Evolutionary conservation across 2,888 invertebrate genomes (phyloP).

Genomic region (Aphidius colemani): DNA sequence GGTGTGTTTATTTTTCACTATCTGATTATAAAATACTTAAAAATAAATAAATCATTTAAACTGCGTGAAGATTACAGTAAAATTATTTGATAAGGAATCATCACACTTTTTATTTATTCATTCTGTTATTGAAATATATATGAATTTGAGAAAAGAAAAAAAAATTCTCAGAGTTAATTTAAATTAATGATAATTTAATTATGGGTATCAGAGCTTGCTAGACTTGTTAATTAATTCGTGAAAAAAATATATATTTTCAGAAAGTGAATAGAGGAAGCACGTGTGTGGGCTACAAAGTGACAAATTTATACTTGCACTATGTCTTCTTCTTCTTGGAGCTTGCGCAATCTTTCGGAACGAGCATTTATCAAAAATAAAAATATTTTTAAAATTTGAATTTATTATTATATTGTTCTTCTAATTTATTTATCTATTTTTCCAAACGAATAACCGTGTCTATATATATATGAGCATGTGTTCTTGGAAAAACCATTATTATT

Average conservation of each 20-base stretch:
- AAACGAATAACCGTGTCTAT: too few relatives aligned
- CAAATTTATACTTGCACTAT: constrained; percentile 7
- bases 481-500: constrained; percentile 11
- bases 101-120: too few relatives aligned
- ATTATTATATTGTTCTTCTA: not conserved
- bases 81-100: not conserved
- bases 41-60: constrained; percentile 16
- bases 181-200: too few relatives aligned
- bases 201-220: too few relatives aligned
- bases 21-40: not conserved
- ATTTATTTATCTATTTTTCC: constrained; percentile 8
- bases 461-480: constrained; percentile 2
- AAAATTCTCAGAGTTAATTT: too few relatives aligned
- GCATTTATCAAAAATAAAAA: constrained; percentile 17
- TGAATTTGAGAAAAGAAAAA: too few relatives aligned
- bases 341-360: constrained; percentile 23
- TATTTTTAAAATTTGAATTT: too few relatives aligned
- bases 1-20: too few relatives aligned
- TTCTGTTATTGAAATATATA: too few relatives aligned
- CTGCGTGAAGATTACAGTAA: too few relatives aligned
- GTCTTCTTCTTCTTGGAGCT: constrained; percentile 8
- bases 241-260: constrained; percentile 1
- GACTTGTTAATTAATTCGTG: not conserved
- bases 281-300: constrained; percentile 17
- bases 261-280: constrained; percentile 5